Evolutionary conservation across 2,888 invertebrate genomes (phyloP).

Genomic region (Drosophila mimetica): DNA sequence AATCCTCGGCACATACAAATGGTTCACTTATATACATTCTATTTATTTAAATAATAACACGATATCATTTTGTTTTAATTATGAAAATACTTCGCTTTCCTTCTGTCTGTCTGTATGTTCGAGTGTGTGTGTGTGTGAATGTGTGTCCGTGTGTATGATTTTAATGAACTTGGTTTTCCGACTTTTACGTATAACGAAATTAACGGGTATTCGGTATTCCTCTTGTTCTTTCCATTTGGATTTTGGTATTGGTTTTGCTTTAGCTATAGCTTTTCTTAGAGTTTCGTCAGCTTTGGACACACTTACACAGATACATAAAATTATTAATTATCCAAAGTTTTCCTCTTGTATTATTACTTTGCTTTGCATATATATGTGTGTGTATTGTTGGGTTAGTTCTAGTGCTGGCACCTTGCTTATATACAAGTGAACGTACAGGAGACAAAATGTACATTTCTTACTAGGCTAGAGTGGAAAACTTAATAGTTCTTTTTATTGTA

Average conservation of each 20-base stretch:
- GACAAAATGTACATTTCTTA: slow-evolving; percentile 54
- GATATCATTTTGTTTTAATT: slow-evolving; percentile 63
- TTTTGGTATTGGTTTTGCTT: slow-evolving; percentile 29
- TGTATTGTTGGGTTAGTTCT: slow-evolving; percentile 12
- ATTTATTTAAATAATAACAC: slow-evolving; percentile 82
- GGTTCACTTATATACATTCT: slow-evolving; percentile 69
- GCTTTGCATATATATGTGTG: slow-evolving; percentile 42
- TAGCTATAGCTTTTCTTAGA: slow-evolving; percentile 22
- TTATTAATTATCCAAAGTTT: slow-evolving; percentile 55
- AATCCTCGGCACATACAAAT: slow-evolving; percentile 49
- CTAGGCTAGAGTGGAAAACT: slow-evolving; percentile 44
- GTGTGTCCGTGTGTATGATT: slow-evolving; percentile 7
- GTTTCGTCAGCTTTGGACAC: slow-evolving; percentile 61
- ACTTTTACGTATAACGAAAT: slow-evolving; percentile 39
- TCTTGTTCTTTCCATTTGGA: slow-evolving; percentile 23
- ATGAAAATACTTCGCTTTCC: slow-evolving; percentile 79
- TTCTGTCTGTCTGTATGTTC: slow-evolving; percentile 28
- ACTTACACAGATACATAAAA: slow-evolving; percentile 68
- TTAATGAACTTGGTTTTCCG: slow-evolving; percentile 11
- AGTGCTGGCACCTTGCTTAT: slow-evolving; percentile 49
- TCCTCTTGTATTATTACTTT: slow-evolving; percentile 2
- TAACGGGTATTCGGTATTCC: slow-evolving; percentile 28
- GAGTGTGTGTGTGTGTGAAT: slow-evolving; percentile 6
- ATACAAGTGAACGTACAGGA: slow-evolving; percentile 44
- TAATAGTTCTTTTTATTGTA: slow-evolving; percentile 39